Evolutionary conservation across 2,888 invertebrate genomes (phyloP), one percentile per base, ranked within the genome.

Genomic region (Xestia sexstrigata): DNA sequence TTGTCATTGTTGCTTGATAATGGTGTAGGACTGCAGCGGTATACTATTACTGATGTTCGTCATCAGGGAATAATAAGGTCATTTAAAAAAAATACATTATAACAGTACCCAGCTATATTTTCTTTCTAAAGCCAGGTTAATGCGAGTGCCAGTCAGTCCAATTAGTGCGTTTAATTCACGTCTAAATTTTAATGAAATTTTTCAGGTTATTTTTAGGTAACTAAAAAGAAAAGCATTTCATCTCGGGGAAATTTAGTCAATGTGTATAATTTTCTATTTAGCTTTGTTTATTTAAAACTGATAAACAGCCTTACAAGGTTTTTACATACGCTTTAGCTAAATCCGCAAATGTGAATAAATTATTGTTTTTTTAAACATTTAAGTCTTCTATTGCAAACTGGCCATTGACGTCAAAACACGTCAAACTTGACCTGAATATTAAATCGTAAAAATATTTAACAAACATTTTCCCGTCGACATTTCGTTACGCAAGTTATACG

Each of bases 351-450:
- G 17, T 20, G n/a, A 66, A 68, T 45, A 30, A 3, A 42, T 15
- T 26, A 45, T 17, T 26, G 30, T 17, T 52, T 45, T 9, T 55
- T 47, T 47, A 49, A 68, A 55, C 49, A 55, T 0, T n/a, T 23
- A 42, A 30, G 17, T 47, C 15, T 55, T 77, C 13, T 58, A 17
- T 49, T 73, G n/a, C 26, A 76, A 52, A 60, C 47, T 65, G 45
- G 49, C 30, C 39, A 79, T 47, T 63, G 47, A 78, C 42, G 42
- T 65, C 42, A 0, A 35, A 13, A 26, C 2, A 65, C 81, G 52
- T 76, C 73, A 78, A 79, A 74, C 65, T 86, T 77, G 86, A 79
- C 84, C 77, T 60, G 62, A 45, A 75, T 82, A 52, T 58, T 60
- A 45, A 66, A 70, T 72, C 58, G 35, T 68, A 70, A 68, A 47